A percentile compares a stretch with the other conserved stretches of the same genome.
Evolutionary conservation across 2,888 invertebrate genomes (phyloP).

Genomic region (Perizoma flavofasciatum): DNA sequence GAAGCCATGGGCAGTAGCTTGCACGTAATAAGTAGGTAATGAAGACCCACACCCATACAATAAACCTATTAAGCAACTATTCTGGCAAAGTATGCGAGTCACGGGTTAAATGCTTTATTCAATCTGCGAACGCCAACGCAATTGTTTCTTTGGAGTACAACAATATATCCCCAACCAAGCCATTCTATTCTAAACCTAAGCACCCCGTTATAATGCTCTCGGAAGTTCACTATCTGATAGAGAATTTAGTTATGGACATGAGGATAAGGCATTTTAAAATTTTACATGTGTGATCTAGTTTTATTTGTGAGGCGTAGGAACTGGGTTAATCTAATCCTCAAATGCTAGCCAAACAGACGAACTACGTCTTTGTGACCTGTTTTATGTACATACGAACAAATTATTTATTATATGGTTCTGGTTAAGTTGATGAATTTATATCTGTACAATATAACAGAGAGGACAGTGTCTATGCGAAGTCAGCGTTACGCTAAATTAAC

Average conservation of each 20-base stretch:
- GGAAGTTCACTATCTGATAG: slow-evolving; percentile 34
- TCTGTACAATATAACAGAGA: no score
- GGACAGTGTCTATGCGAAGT: no score
- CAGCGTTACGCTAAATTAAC: no score
- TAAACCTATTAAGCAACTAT: slow-evolving; percentile 17
- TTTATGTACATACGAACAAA: not conserved
- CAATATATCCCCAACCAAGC: slow-evolving; percentile 37
- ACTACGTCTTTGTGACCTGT: slow-evolving; percentile 2
- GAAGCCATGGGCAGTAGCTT: no score
- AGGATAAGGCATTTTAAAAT: slow-evolving; percentile 35
- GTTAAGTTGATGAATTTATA: no score
- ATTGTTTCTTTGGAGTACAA: slow-evolving; percentile 59
- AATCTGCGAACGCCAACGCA: slow-evolving; percentile 73
- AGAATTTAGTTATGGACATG: slow-evolving; percentile 41
- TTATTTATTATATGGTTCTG: no score
- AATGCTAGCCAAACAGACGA: slow-evolving; percentile 10
- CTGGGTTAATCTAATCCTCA: slow-evolving; percentile 35
- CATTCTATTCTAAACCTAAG: slow-evolving; percentile 50
- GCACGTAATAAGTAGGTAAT: no score
- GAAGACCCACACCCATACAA: slow-evolving; percentile 7
- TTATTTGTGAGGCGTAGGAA: slow-evolving; percentile 32
- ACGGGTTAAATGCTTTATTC: slow-evolving; percentile 73
- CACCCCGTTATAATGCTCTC: slow-evolving; percentile 39
- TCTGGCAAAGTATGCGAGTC: slow-evolving; percentile 44
- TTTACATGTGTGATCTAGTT: slow-evolving; percentile 34